phyloP scores from a whole-genome alignment of 1,140 invertebrate genomes.

The Drosophila lini region DNA sequence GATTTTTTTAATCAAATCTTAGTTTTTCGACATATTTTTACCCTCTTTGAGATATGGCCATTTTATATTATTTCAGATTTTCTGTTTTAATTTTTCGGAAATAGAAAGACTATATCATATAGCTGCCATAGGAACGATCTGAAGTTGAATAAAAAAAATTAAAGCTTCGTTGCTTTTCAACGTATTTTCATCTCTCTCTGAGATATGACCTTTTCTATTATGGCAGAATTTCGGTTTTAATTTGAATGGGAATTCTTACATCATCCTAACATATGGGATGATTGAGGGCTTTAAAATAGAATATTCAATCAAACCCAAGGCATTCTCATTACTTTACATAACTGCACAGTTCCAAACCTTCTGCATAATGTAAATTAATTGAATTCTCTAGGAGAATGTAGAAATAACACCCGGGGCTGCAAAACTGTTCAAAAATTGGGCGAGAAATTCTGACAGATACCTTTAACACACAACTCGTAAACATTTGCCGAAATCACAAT shows the following conservation, averaged over 20 bases:
- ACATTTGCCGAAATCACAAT: slow-evolving; percentile 57
- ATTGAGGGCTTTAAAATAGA: not conserved
- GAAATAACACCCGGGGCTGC: slow-evolving; percentile 43
- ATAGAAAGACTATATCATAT: no score
- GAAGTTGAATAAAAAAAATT: no score
- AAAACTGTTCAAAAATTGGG: slow-evolving; percentile 28
- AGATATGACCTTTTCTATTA: no score
- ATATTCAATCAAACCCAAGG: not conserved
- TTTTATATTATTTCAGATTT: no score
- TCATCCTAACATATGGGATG: not conserved
- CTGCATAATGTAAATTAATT: slow-evolving; percentile 46
- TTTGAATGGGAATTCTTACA: not conserved
- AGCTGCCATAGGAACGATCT: no score
- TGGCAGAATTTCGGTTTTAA: no score
- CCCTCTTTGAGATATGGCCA: no score
- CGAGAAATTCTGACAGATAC: slow-evolving; percentile 57
- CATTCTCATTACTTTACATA: not conserved
- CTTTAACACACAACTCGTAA: slow-evolving; percentile 62
- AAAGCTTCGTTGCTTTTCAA: no score
- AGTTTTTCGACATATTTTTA: no score
- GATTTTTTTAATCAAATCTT: no score
- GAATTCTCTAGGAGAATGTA: slow-evolving; percentile 20
- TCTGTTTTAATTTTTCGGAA: no score
- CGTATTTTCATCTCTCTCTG: no score
- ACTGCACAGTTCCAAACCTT: not conserved